A percentile compares a stretch with the other conserved stretches of the same genome.
These are phyloP conservation scores for Alexandromys fortis DNA, from an alignment of 2,113 vertebrate species.

Conservation along the genomic window DNA sequence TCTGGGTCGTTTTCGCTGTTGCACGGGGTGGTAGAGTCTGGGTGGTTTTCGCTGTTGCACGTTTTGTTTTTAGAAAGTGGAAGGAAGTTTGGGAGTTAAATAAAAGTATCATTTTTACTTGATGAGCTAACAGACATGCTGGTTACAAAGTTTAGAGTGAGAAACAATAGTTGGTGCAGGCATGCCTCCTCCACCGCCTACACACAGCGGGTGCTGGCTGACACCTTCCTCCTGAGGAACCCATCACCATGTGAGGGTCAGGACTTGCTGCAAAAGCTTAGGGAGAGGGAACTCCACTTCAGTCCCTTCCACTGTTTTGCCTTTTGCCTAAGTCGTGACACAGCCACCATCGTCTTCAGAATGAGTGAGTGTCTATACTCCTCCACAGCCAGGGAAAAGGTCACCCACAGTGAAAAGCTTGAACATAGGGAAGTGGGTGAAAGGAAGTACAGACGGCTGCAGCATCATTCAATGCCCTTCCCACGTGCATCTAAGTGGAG, in stretches of 20 bases:
- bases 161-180: background rate
- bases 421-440: slow-evolving; percentile 56
- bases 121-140: background rate
- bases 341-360: background rate
- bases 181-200: background rate
- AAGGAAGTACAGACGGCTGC: background rate
- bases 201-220: background rate
- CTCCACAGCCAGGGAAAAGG: slow-evolving; percentile 60
- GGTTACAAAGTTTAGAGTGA: slow-evolving; percentile 32
- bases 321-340: slow-evolving; percentile 44
- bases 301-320: slow-evolving; percentile 6
- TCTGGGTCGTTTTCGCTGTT: background rate
- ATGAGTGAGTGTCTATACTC: background rate
- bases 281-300: background rate
- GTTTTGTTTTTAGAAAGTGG: slow-evolving; percentile 44
- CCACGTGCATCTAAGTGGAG: background rate
- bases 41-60: background rate
- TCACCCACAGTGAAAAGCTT: slow-evolving; percentile 29
- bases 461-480: background rate
- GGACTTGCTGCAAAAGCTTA: background rate
- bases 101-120: slow-evolving; percentile 39
- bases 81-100: slow-evolving; percentile 41
- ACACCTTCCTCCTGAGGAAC: background rate
- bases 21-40: too few species aligned
- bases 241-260: background rate